Evolutionary conservation across 2,113 vertebrate genomes (phyloP).

Genomic region (Antigone vipio): DNA sequence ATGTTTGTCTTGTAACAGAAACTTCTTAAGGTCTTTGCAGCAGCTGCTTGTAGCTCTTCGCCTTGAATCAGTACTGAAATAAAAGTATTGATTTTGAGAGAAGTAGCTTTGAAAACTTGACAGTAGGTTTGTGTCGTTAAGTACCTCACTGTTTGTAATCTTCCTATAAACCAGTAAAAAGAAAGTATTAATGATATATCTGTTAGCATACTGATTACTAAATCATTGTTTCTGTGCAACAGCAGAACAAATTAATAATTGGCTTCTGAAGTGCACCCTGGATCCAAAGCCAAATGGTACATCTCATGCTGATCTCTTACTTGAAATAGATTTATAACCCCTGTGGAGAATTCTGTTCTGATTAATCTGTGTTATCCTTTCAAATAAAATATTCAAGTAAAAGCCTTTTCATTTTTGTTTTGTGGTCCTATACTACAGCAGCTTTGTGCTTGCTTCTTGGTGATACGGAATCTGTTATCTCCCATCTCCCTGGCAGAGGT

Average conservation of each 20-base stretch:
- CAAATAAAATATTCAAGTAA: not conserved
- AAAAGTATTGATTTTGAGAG: not conserved
- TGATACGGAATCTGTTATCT: not conserved
- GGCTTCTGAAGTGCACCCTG: not conserved
- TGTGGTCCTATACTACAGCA: not conserved
- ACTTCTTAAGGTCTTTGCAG: not conserved
- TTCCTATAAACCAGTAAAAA: not conserved
- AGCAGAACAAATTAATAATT: not conserved
- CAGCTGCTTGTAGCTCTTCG: not conserved
- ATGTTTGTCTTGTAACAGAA: not conserved
- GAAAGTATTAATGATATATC: not conserved
- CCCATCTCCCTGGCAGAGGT: not conserved
- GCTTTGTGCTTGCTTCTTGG: not conserved
- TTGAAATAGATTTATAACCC: not conserved
- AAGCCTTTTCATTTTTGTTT: not conserved
- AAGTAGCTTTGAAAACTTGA: not conserved
- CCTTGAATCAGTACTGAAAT: not conserved
- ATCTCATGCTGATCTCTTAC: not conserved
- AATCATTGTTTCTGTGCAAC: not conserved
- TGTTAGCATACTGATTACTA: not conserved
- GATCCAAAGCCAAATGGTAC: not conserved
- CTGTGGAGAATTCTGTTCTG: not conserved
- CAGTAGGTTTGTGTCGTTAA: not conserved
- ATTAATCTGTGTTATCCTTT: not conserved
- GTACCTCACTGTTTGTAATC: not conserved